These are phyloP conservation scores for Alviniconcha marisindica DNA, from an alignment of 1,140 invertebrate species.

Conservation along the genomic window DNA sequence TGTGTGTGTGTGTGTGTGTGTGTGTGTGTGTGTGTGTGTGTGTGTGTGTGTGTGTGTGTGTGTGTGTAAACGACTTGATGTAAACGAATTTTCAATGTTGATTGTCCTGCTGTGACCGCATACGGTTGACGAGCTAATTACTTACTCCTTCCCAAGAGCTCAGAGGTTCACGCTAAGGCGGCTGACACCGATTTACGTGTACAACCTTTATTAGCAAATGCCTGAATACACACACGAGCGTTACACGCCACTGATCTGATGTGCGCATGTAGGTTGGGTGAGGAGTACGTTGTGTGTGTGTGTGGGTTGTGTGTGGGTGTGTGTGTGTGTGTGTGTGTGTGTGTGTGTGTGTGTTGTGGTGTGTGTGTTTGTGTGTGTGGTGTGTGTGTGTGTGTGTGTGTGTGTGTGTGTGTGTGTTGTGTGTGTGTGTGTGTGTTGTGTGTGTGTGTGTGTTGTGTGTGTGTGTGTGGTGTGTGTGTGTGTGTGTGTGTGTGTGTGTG, in stretches of 20 bases:
- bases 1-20: neutral
- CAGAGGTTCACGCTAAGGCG: no score
- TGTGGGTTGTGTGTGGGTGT: neutral
- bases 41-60: conserved; percentile 18
- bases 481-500: neutral
- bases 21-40: conserved; percentile 17
- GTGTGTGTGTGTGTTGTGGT: neutral
- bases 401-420: conserved; percentile 15
- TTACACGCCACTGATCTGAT: no score
- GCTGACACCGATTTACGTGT: no score
- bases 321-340: conserved; percentile 11
- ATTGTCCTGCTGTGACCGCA: neutral
- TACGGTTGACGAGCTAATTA: no score
- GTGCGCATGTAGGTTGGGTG: no score
- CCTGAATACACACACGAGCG: no score
- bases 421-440: conserved; percentile 9
- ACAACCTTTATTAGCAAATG: no score
- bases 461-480: conserved; percentile 21
- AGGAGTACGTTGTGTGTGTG: conserved; percentile 22
- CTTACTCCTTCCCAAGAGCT: no score
- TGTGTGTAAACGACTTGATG: neutral
- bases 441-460: no score
- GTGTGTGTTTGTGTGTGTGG: conserved; percentile 13
- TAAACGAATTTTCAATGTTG: neutral
- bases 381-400: neutral